phyloP scores from a whole-genome alignment of 2,888 invertebrate genomes.

The Acanthoscelides obtectus region DNA sequence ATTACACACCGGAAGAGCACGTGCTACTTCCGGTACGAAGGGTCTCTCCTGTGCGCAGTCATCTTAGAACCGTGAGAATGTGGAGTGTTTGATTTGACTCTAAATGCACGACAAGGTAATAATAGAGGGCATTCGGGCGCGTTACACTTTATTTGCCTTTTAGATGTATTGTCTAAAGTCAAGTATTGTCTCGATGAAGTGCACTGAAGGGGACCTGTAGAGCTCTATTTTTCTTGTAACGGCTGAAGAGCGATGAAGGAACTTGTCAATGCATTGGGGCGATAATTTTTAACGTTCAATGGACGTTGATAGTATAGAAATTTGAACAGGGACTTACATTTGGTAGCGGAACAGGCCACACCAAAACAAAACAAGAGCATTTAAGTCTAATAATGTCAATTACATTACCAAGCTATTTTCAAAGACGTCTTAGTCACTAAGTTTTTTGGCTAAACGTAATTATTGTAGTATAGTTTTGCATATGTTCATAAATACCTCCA shows the following conservation, averaged over 20 bases:
- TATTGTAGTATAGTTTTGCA: no score
- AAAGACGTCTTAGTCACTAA: no score
- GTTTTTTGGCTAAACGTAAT: no score
- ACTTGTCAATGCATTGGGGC: neutral
- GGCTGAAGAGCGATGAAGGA: neutral
- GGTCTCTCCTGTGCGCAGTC: neutral
- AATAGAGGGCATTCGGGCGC: neutral
- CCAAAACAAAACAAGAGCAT: no score
- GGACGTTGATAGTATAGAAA: neutral
- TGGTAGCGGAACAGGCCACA: no score
- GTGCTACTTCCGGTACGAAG: neutral
- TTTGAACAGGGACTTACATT: neutral
- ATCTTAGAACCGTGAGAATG: neutral
- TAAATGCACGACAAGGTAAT: neutral
- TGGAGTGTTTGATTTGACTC: neutral
- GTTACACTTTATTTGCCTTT: neutral
- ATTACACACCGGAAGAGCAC: neutral
- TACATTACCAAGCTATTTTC: no score
- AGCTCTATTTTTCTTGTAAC: neutral
- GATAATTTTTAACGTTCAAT: neutral
- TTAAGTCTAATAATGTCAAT: no score
- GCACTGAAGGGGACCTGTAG: neutral
- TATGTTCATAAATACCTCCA: no score
- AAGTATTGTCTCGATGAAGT: slow-evolving; percentile 1
- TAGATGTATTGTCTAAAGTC: neutral